These are phyloP conservation scores for Drosophila santomea DNA, from an alignment of 1,140 invertebrate species.

Conservation along the genomic window DNA sequence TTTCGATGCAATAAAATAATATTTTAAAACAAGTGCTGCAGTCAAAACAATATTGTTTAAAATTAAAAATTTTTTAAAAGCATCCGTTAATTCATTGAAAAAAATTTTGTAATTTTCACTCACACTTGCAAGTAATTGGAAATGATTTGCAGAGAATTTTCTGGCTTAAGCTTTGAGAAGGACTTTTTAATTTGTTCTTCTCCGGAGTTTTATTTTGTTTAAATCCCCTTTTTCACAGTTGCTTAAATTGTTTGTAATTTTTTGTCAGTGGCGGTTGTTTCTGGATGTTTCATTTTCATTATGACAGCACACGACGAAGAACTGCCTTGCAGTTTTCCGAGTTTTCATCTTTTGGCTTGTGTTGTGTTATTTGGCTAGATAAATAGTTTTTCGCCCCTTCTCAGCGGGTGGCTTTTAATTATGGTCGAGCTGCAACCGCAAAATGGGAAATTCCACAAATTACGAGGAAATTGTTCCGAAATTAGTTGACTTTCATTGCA, in stretches of 20 bases:
- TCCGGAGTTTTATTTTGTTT: slow-evolving; percentile 28
- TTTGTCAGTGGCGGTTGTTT: slow-evolving; percentile 65
- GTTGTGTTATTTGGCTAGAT: slow-evolving; percentile 39
- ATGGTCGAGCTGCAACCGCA: slow-evolving; percentile 46
- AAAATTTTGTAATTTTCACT: too few species aligned
- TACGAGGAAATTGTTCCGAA: slow-evolving; percentile 21
- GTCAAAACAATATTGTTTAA: too few species aligned
- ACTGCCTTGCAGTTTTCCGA: slow-evolving; percentile 28
- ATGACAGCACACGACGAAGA: slow-evolving; percentile 61
- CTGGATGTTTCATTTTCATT: slow-evolving; percentile 66
- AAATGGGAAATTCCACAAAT: slow-evolving; percentile 44
- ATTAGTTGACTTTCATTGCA: slow-evolving; percentile 9
- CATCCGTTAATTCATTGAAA: background rate
- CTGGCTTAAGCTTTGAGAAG: too few species aligned
- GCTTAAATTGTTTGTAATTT: slow-evolving; percentile 76
- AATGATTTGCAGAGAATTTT: slow-evolving; percentile 2
- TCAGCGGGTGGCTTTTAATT: slow-evolving; percentile 54
- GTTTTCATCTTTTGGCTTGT: slow-evolving; percentile 9
- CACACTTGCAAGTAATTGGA: too few species aligned
- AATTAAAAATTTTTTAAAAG: background rate
- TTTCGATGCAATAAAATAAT: too few species aligned
- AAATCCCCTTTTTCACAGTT: slow-evolving; percentile 39
- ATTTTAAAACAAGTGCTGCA: background rate
- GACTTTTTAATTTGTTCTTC: slow-evolving; percentile 18
- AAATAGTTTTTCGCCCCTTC: slow-evolving; percentile 53